Evolutionary conservation across 2,113 vertebrate genomes (phyloP), one percentile per base, ranked within the genome.

Genomic region (Amblyornis subalaris): DNA sequence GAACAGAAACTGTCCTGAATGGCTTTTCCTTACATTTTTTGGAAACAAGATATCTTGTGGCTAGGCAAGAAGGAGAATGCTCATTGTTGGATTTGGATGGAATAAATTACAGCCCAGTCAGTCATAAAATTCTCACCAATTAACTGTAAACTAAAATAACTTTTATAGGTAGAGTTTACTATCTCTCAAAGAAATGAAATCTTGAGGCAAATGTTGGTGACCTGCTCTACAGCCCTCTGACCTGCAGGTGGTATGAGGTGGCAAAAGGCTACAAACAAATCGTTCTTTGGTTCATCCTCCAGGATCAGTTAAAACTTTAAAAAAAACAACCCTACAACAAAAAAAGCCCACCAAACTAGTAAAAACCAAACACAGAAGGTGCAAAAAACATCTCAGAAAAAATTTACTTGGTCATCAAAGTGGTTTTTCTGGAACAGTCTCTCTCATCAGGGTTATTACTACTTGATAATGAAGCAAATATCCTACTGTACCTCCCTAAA

Each of bases 351-450:
- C 24, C 24, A 20, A 18, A 21, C 15, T 51, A 1, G 0, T 13
- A 85, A 90, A 85, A 77, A 25, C 3, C 51, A 55, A 24, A 73
- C 3, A 50, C 12, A 64, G 35, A 51, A 62, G 17, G 33, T 66
- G 13, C 47, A 80, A 85, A 61, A 81, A 60, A 77, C 61, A 55
- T 2, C 5, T 25, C 31, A 29, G 35, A 29, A 73, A 78, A 44
- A 57, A 44, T 6, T 15, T 18, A 50, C 11, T 86, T 79, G 12
- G 67, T 85, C 64, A 86, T 94, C 69, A 61, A 89, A 94, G 54
- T 38, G 12, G 65, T 72, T 50, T 50, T 93, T 88, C 86, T 69
- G 23, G 33, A 88, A 53, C 33, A 77, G 33, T 31, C 42, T 53
- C 29, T 74, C 77, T 72, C 42, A 65, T 48, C 16, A 26, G 36